Evolutionary conservation across 2,888 invertebrate genomes (phyloP).

Genomic region (Timema podura): DNA sequence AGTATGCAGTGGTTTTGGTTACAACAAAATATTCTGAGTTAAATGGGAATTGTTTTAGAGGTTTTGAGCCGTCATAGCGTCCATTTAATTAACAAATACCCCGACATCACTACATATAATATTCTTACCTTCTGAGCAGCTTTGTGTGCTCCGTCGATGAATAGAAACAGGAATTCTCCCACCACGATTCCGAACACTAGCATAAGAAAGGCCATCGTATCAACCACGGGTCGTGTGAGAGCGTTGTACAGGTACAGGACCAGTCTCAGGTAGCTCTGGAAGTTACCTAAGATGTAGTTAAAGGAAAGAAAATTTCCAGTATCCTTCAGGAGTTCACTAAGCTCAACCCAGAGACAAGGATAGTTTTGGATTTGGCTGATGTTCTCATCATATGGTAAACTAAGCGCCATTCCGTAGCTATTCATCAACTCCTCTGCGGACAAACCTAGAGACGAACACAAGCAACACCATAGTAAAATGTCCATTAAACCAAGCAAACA

Average conservation of each 20-base stretch:
- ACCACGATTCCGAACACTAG: neutral
- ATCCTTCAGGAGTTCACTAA: slow-evolving; percentile 1
- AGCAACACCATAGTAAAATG: neutral
- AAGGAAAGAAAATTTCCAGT: slow-evolving; percentile 6
- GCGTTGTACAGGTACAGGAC: neutral
- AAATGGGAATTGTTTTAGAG: no score
- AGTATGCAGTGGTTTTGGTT: no score
- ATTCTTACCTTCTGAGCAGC: neutral
- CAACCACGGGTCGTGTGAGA: neutral
- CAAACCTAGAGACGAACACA: neutral
- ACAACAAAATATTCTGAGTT: no score
- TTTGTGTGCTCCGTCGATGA: neutral
- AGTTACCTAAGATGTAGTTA: neutral
- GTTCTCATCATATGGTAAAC: no score
- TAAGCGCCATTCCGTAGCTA: neutral
- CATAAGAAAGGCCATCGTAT: neutral
- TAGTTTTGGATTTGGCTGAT: neutral
- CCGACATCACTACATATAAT: no score
- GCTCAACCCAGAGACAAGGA: neutral
- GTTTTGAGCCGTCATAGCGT: no score
- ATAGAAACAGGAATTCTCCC: neutral
- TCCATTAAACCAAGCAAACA: neutral
- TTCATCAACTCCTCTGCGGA: slow-evolving; percentile 2
- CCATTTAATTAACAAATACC: no score
- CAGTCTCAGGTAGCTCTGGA: neutral